A percentile compares a stretch with the other conserved stretches of the same genome.
Evolutionary conservation across 53 echinoderm and acorn worm species (phyloP).

Genomic region (Actinopyga echinites): DNA sequence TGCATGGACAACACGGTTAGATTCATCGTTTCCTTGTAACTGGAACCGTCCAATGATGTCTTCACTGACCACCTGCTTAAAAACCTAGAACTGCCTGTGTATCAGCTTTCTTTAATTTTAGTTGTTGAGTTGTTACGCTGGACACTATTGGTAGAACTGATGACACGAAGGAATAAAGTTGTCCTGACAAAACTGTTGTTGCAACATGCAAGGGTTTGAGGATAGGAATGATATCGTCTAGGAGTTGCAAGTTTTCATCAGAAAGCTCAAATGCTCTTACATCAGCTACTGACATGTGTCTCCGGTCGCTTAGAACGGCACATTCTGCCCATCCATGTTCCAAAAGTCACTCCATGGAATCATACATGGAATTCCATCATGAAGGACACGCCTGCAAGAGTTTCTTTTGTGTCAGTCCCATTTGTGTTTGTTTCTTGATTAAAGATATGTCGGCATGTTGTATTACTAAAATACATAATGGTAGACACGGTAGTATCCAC

Average conservation of each 20-base stretch:
- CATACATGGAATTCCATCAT: slow-evolving; percentile 42
- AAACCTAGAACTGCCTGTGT: not conserved
- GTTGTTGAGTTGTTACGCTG: not conserved
- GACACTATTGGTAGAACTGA: slow-evolving; percentile 23
- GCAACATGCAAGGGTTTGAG: slow-evolving; percentile 56
- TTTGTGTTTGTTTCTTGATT: slow-evolving; percentile 28
- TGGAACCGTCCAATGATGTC: not conserved
- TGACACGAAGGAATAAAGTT: slow-evolving; percentile 17
- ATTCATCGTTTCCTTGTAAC: not conserved
- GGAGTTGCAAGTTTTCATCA: slow-evolving; percentile 36
- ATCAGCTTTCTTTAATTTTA: not conserved
- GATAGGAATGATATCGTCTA: slow-evolving; percentile 35
- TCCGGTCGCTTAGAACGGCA: slow-evolving; percentile 38
- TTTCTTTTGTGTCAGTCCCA: slow-evolving; percentile 29
- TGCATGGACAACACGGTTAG: not conserved
- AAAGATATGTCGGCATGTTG: no score
- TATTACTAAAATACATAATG: no score
- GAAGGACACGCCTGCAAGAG: slow-evolving; percentile 28
- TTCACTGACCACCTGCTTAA: not conserved
- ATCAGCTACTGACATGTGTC: slow-evolving; percentile 37
- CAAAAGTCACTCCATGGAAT: slow-evolving; percentile 25
- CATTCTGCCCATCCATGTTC: slow-evolving; percentile 56
- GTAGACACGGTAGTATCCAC: no score
- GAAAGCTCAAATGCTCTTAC: slow-evolving; percentile 44
- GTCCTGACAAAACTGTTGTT: slow-evolving; percentile 54